Conservation (phyloP, 2,113 vertebrate species). For the Engystomops pustulosus region DNA sequence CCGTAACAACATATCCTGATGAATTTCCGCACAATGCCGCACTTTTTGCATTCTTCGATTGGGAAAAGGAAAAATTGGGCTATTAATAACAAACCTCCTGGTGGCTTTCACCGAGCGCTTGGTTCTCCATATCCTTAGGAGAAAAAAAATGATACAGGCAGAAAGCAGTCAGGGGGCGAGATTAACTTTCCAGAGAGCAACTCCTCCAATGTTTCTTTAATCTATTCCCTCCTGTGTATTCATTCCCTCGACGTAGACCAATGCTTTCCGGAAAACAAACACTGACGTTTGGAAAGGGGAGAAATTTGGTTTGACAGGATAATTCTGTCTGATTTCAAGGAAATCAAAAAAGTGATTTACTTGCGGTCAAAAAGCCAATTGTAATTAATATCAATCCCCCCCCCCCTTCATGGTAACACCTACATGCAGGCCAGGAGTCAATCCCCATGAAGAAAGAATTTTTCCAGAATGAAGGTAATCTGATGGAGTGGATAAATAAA, state of each 20-base stretch:
- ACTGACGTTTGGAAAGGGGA: neutral
- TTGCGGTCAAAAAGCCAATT: too few relatives aligned
- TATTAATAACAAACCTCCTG: neutral
- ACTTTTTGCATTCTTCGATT: too few relatives aligned
- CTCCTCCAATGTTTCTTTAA: neutral
- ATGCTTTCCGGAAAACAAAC: neutral
- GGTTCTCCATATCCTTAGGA: neutral
- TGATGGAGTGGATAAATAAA: too few relatives aligned
- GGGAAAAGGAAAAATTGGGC: neutral
- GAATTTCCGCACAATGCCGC: neutral
- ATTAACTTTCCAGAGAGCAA: slow-evolving; percentile 1
- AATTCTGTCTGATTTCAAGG: neutral
- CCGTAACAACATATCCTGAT: slow-evolving; percentile 13
- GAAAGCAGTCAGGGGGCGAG: neutral
- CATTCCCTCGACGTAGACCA: neutral
- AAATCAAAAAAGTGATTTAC: too few relatives aligned
- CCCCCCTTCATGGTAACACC: too few relatives aligned
- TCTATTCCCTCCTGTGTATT: neutral
- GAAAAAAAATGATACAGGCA: neutral
- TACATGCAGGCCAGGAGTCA: neutral
- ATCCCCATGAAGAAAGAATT: too few relatives aligned
- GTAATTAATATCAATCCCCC: too few relatives aligned
- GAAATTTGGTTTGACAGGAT: neutral
- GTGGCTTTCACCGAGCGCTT: neutral
- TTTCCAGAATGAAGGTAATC: too few relatives aligned